Evolutionary conservation across 2,888 invertebrate species (phyloP), one percentile per base, ranked within the genome.

Genomic region (Cistogaster globosa): DNA sequence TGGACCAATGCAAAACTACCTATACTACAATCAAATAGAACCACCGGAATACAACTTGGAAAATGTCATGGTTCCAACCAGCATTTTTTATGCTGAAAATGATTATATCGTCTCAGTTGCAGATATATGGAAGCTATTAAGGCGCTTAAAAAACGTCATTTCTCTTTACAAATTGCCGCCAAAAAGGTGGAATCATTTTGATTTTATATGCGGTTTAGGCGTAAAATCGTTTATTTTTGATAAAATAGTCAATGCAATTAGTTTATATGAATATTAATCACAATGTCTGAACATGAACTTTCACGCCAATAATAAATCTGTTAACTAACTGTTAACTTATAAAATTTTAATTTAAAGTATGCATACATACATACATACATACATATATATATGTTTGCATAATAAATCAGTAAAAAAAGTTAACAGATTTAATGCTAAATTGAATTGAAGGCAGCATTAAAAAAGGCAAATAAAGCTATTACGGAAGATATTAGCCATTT

Each of bases 171-270:
- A 91, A 77, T 88, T 92, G 68, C 92, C 92, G n/a, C 90, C 91
- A 88, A 91, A 91, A 83, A 89, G 90, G 14, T 92, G 92, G 92
- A 92, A 92, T 86, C 92, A 92, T 74, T 92, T 92, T 38, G 92
- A 92, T 71, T 92, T 92, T 71, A 92, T 92, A 48, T 92, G 92
- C 82, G 92, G 92, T 0, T 75, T 92, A 18, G 91, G 91, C 4
- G 92, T 92, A 4, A 89, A 89, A 16, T 89, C 92, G 80, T 91
- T 91, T 36, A 91, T 92, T 65, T 92, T 92, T 36, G 92, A 92
- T 75, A 91, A 91, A 80, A 90, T 92, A 32, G 91, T 92, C 0
- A 87, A 88, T 22, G 88, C 89, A 38, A 88, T 92, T 77, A 91
- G 90, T 74, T 88, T 88, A 18, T 91, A 90, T 68, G 92, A 92